A percentile compares a stretch with the other conserved stretches of the same genome.
phyloP scores from a whole-genome alignment of 2,113 vertebrate species.

The Arothron firmamentum region DNA sequence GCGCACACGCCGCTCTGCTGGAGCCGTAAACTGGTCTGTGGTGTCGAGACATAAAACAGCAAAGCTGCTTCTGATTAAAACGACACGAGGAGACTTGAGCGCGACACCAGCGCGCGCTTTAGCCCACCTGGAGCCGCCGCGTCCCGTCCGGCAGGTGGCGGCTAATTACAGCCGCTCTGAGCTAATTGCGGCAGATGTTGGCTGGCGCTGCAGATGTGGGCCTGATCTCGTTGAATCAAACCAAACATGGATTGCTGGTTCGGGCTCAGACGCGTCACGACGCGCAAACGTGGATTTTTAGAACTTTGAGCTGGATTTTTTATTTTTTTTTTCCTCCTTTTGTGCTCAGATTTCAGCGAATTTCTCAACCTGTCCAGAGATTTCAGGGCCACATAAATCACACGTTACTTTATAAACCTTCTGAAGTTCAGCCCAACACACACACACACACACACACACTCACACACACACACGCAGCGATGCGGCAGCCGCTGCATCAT shows the following conservation, averaged over 20 bases:
- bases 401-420: slow-evolving; percentile 71
- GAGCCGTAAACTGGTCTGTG: slow-evolving; percentile 32
- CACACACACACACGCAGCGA: slow-evolving; percentile 23
- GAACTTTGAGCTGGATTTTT: slow-evolving; percentile 37
- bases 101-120: too few relatives aligned
- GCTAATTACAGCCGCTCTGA: too few relatives aligned
- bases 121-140: too few relatives aligned
- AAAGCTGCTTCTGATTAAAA: slow-evolving; percentile 77
- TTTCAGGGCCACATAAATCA: slow-evolving; percentile 81
- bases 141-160: slow-evolving; percentile 3
- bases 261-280: slow-evolving; percentile 1
- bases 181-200: too few relatives aligned
- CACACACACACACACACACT: neutral
- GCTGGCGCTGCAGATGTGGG: too few relatives aligned
- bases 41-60: slow-evolving; percentile 66
- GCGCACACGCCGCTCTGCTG: neutral
- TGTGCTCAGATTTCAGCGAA: slow-evolving; percentile 75
- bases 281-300: slow-evolving; percentile 57
- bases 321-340: neutral
- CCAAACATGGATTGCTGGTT: too few relatives aligned
- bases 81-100: neutral
- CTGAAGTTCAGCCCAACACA: slow-evolving; percentile 29
- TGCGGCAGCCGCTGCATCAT: neutral
- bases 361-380: slow-evolving; percentile 73
- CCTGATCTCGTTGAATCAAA: too few relatives aligned